phyloP scores from a whole-genome alignment of 2,797 vertebrate genomes.

The Chiroxiphia lanceolata region DNA sequence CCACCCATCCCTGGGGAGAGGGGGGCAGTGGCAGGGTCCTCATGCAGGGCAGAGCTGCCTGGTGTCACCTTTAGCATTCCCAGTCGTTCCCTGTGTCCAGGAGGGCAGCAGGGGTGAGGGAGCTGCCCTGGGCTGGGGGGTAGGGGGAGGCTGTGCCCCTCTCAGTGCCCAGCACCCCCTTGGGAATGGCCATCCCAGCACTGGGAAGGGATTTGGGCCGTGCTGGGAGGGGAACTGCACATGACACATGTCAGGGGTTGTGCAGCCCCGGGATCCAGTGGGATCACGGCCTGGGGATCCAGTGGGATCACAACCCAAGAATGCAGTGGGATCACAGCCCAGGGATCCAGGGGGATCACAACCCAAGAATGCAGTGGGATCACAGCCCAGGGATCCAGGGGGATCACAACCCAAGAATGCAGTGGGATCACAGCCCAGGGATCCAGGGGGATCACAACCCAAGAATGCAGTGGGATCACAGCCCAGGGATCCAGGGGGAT shows the following conservation, averaged over 20 bases:
- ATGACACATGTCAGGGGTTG: fast-evolving
- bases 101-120: not conserved
- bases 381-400: fast-evolving
- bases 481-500: not conserved
- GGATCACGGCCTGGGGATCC: not conserved
- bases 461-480: too few species aligned
- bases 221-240: not conserved
- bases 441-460: too few species aligned
- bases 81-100: not conserved
- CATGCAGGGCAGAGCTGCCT: not conserved
- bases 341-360: fast-evolving
- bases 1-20: not conserved
- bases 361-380: not conserved
- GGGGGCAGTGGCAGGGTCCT: not conserved
- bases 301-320: not conserved
- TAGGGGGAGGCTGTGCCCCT: not conserved
- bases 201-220: fast-evolving
- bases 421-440: not conserved
- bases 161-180: not conserved
- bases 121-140: not conserved
- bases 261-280: not conserved
- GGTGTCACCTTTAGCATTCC: not conserved
- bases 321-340: not conserved
- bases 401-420: too few species aligned
- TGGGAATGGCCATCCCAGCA: fast-evolving